Percentiles rank a stretch among this genome's conserved stretches.
Evolutionary conservation across 2,797 vertebrate species (phyloP).

Genomic region (Enoplosus armatus): DNA sequence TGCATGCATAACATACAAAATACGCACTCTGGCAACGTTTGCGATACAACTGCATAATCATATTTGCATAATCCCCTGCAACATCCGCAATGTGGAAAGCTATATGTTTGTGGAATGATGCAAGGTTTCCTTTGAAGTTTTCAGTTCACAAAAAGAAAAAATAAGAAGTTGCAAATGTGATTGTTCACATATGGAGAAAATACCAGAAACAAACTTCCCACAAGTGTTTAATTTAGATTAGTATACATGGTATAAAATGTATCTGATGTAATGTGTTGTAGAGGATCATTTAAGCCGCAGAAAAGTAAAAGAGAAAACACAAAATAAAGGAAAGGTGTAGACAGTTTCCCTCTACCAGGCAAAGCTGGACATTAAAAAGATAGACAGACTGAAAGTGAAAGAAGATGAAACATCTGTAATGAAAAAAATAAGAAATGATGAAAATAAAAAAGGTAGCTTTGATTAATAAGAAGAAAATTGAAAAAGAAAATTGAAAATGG

Average conservation of each 20-base stretch:
- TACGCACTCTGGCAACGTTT: neutral
- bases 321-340: neutral
- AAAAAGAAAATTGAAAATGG: neutral
- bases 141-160: neutral
- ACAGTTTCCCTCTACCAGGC: neutral
- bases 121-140: neutral
- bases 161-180: neutral
- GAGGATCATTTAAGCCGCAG: neutral
- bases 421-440: neutral
- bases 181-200: neutral
- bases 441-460: neutral
- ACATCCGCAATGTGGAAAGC: neutral
- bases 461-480: neutral
- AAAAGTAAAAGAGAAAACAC: neutral
- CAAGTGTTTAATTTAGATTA: neutral
- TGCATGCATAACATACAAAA: neutral
- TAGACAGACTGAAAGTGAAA: neutral
- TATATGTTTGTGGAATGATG: neutral
- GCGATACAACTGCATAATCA: neutral
- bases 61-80: slow-evolving; percentile 21
- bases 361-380: neutral
- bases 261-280: neutral
- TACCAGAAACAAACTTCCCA: neutral
- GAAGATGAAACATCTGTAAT: neutral
- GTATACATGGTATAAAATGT: neutral